Percentiles rank a stretch among this genome's conserved stretches.
phyloP scores from a whole-genome alignment of 2,888 invertebrate species.

The Leptogaster cylindrica region DNA sequence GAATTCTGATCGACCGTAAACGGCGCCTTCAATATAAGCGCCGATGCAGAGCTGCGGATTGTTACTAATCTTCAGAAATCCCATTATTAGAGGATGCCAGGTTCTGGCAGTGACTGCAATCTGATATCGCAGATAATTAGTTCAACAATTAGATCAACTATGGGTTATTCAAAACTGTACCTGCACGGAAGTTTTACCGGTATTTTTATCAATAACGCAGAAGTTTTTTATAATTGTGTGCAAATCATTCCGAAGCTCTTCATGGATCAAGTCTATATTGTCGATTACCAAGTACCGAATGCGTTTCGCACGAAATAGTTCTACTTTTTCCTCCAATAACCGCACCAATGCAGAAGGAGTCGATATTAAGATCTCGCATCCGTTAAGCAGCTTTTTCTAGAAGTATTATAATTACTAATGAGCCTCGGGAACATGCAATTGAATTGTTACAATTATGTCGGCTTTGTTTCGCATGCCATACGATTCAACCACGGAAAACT shows the following conservation, averaged over 20 bases:
- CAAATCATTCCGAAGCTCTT: slow-evolving; percentile 64
- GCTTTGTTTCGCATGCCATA: slow-evolving; percentile 51
- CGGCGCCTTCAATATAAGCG: slow-evolving; percentile 75
- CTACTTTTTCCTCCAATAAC: slow-evolving; percentile 61
- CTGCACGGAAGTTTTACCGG: slow-evolving; percentile 57
- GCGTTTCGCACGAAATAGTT: slow-evolving; percentile 67
- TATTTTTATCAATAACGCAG: slow-evolving; percentile 56
- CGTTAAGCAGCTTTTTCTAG: slow-evolving; percentile 64
- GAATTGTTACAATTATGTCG: slow-evolving; percentile 52
- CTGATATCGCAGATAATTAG: slow-evolving; percentile 63
- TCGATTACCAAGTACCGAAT: slow-evolving; percentile 74
- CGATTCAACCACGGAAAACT: slow-evolving; percentile 63
- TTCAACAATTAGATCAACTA: background rate
- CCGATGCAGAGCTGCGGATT: slow-evolving; percentile 73
- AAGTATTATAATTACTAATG: background rate
- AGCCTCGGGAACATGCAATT: background rate
- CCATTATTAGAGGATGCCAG: slow-evolving; percentile 70
- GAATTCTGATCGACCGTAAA: slow-evolving; percentile 69
- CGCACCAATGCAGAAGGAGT: slow-evolving; percentile 69
- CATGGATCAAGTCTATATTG: slow-evolving; percentile 70
- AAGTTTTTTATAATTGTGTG: slow-evolving; percentile 62
- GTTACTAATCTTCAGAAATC: slow-evolving; percentile 65
- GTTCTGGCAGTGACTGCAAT: slow-evolving; percentile 67
- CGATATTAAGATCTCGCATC: slow-evolving; percentile 74
- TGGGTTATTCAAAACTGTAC: slow-evolving; percentile 49